These are phyloP conservation scores for Limonius californicus DNA, from an alignment of 1,140 invertebrate species.

Conservation along the genomic window DNA sequence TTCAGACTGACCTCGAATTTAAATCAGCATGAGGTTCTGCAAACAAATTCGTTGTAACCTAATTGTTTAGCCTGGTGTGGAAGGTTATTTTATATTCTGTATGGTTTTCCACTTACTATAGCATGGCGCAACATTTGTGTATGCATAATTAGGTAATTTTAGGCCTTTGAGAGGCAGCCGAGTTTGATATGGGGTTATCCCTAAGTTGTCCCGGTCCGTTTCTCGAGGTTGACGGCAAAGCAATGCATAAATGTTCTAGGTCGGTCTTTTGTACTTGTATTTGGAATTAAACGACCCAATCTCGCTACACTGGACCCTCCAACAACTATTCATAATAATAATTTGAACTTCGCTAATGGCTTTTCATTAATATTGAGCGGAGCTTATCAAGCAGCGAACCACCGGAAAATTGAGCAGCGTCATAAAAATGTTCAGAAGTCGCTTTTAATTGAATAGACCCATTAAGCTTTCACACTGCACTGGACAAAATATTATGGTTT, in stretches of 20 bases:
- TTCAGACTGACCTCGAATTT: too few relatives aligned
- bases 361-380: constrained; percentile 6
- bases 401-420: too few relatives aligned
- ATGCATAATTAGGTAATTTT: constrained; percentile 8
- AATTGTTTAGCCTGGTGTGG: not conserved
- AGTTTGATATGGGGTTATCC: constrained; percentile 10
- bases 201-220: too few relatives aligned
- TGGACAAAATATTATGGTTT: too few relatives aligned
- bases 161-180: not conserved
- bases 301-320: not conserved
- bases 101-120: constrained; percentile 1
- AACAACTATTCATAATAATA: constrained; percentile 1
- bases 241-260: not conserved
- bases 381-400: too few relatives aligned
- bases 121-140: constrained; percentile 1
- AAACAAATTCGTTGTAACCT: not conserved
- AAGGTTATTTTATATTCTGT: constrained; percentile 4
- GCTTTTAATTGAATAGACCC: too few relatives aligned
- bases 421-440: too few relatives aligned
- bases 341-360: constrained; percentile 4
- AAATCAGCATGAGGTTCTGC: too few relatives aligned
- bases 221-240: not conserved
- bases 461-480: too few relatives aligned
- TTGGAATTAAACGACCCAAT: constrained; percentile 1
- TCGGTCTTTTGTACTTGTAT: not conserved